Percentiles rank a stretch among this genome's conserved stretches.
Evolutionary conservation across 2,113 vertebrate species (phyloP).

Genomic region (Promerops cafer): DNA sequence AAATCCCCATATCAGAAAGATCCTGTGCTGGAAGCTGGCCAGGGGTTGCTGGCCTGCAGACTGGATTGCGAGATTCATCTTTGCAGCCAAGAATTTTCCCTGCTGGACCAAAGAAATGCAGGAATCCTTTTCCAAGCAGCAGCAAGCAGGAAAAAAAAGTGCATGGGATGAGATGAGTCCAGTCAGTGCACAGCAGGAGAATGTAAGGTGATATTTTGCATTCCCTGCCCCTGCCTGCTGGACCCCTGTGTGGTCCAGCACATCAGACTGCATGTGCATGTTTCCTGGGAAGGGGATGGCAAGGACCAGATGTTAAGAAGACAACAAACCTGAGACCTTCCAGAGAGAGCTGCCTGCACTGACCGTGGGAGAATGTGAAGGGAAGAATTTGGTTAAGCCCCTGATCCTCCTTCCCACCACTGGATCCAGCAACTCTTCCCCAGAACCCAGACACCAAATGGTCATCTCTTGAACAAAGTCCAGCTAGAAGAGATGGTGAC

Average conservation of each 20-base stretch:
- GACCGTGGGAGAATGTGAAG: neutral
- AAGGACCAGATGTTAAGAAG: neutral
- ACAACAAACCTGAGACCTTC: neutral
- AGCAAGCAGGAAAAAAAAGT: neutral
- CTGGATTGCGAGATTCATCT: neutral
- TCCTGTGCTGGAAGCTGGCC: neutral
- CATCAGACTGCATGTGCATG: accelerated
- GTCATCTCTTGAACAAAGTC: neutral
- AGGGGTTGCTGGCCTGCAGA: neutral
- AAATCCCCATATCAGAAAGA: neutral
- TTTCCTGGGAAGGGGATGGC: neutral
- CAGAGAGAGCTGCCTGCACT: neutral
- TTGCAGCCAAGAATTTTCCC: slow-evolving; percentile 18
- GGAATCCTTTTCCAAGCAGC: neutral
- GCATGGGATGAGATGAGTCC: neutral
- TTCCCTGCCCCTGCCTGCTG: neutral
- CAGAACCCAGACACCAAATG: neutral
- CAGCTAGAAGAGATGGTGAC: neutral
- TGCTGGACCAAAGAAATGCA: slow-evolving; percentile 7
- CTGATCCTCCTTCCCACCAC: neutral
- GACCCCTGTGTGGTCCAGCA: neutral
- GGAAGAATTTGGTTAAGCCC: neutral
- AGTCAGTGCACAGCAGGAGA: neutral
- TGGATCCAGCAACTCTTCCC: neutral
- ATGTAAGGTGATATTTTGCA: neutral